phyloP scores from a whole-genome alignment of 1,140 invertebrate genomes.

The Drosophila pachea region DNA sequence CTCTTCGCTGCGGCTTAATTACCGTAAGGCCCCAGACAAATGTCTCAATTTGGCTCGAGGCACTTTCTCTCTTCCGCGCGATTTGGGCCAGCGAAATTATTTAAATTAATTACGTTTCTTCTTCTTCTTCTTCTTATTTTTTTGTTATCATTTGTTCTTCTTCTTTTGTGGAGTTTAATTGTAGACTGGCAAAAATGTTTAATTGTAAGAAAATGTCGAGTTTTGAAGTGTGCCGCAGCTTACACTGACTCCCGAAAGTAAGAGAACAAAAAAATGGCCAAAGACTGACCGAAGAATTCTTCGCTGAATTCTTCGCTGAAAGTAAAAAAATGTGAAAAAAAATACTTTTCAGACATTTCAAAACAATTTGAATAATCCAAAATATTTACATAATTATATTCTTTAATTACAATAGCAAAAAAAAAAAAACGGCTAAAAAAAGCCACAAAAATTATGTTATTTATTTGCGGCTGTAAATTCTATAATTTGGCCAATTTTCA shows the following conservation, averaged over 20 bases:
- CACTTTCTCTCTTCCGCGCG: slow-evolving; percentile 50
- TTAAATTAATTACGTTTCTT: slow-evolving; percentile 66
- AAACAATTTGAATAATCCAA: too few relatives aligned
- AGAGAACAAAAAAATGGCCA: too few relatives aligned
- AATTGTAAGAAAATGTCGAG: not conserved
- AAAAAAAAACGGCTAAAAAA: too few relatives aligned
- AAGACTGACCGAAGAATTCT: too few relatives aligned
- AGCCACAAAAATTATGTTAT: too few relatives aligned
- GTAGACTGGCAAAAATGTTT: slow-evolving; percentile 28
- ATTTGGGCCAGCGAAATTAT: slow-evolving; percentile 57
- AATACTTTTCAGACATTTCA: too few relatives aligned
- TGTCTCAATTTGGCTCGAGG: slow-evolving; percentile 59
- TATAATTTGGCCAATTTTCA: too few relatives aligned
- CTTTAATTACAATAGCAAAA: too few relatives aligned
- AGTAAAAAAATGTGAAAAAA: too few relatives aligned
- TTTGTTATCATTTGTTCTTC: slow-evolving; percentile 18
- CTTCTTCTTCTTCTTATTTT: slow-evolving; percentile 20
- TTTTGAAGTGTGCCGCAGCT: not conserved
- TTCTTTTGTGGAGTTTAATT: slow-evolving; percentile 43
- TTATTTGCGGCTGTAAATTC: too few relatives aligned
- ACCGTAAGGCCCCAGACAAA: slow-evolving; percentile 42
- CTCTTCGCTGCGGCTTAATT: slow-evolving; percentile 41
- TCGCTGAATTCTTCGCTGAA: too few relatives aligned
- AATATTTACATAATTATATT: too few relatives aligned
- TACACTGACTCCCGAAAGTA: not conserved